Evolutionary conservation across 92 coral and sea anemone genomes (phyloP), one percentile per base, ranked within the genome.

Genomic region (Parazoanthus swiftii): DNA sequence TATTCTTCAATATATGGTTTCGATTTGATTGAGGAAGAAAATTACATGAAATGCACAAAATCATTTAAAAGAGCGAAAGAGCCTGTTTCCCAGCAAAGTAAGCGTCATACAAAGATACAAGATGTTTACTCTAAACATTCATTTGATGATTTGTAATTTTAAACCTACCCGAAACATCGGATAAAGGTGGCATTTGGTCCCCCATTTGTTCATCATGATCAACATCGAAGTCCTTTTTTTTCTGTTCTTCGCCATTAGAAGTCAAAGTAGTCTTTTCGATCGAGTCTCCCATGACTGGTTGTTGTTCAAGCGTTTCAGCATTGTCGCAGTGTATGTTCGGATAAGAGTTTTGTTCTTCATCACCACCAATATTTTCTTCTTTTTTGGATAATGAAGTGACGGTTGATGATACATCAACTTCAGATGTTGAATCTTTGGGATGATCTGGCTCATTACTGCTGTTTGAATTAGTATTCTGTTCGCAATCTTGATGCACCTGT

Each of bases 131-230:
- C 67, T 35, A n/a, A 21, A 21, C 43, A 51, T 7, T 29, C 33
- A 29, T 29, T 29, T 29, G 25, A 25, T 37, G 48, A 29, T 67
- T 21, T 65, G 11, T 26, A 42, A 6, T 82, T 3, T 37, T 37
- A 11, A 37, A 67, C 86, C 21, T 82, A 82, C 86, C 77, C 26
- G 76, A 82, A 38, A 37, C 20, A 82, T 82, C 86, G 5, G 77
- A 66, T 68, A 82, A 67, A 23, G 77, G 65, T 44, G 86, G 86
- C 86, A 82, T 82, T 43, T 67, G 37, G 66, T 82, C 77, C 3
- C 26, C 33, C 86, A 82, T 82, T 43, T 67, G 37, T 39, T 82
- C 77, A 8, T 43, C 86, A 68, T 82, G 65, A 8, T 43, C 86
- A 68, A 0, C 20, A 10, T 82, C 42, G 42, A 42, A 0, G 0